Evolutionary conservation across 1,140 invertebrate species (phyloP), one percentile per base, ranked within the genome.

Genomic region (Dinoponera quadriceps): DNA sequence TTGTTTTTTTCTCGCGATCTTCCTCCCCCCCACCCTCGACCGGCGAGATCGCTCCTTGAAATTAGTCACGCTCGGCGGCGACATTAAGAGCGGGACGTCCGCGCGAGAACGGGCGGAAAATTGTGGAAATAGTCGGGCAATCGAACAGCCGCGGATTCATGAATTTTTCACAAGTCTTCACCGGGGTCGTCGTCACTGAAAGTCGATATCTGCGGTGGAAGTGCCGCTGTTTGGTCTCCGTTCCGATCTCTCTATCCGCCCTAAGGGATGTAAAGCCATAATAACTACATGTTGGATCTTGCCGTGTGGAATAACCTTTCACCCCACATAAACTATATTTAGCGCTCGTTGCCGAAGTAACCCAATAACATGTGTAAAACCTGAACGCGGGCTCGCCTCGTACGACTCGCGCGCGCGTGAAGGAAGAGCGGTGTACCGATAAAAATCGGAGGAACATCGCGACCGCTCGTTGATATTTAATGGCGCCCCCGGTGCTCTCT

Each of bases 141-240:
- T 86, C 77, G 68, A 88, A 91, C 90, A 87, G 86, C 88, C 83
- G 69, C 84, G 51, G 85, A 63, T 78, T 91, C 82, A 88, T 92
- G 89, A 91, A 92, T 92, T 92, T 90, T 92, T 91, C 89, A 91
- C 73, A 62, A 83, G 85, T 55, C 75, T 80, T 75, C 83, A 72
- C 84, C n/a, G 86, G 88, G 91, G 88, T 91, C 90, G 88, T 92
- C 85, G 89, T 86, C 91, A 88, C 87, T 69, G 74, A 68, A 81
- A 91, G 85, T 91, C 90, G 82, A 91, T 91, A 91, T 85, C 87
- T 78, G 9, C 66, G 62, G 65, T 68, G 81, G 84, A 73, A 90
- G 89, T 80, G 80, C 74, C 65, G 68, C 59, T 85, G 84, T 91
- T 90, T 88, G 87, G 83, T 91, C 75, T 84, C 63, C 73, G 72